Conservation (phyloP, 2,113 vertebrate genomes). For the Strix aluco region DNA sequence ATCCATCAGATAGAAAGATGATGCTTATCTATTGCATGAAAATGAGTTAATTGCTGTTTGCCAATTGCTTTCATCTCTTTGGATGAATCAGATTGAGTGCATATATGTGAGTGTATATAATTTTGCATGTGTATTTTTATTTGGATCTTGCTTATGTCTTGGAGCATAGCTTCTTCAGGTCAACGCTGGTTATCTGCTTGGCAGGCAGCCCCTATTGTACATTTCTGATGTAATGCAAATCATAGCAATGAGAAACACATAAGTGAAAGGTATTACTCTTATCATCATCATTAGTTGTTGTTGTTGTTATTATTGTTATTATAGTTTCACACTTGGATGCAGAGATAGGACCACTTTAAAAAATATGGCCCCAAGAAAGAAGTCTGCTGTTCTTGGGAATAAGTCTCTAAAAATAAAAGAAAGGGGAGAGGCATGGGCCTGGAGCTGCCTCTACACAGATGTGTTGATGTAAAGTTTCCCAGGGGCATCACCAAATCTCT, state of each 20-base stretch:
- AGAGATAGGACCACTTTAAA: slow-evolving; percentile 65
- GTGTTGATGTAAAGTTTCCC: not conserved
- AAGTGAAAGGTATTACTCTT: slow-evolving; percentile 60
- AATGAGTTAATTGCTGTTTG: slow-evolving; percentile 68
- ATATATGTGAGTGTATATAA: slow-evolving; percentile 50
- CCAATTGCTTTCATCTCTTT: slow-evolving; percentile 67
- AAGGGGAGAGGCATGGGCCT: slow-evolving; percentile 8
- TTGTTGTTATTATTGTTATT: slow-evolving; percentile 42
- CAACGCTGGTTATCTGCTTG: slow-evolving; percentile 64
- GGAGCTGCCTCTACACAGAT: not conserved
- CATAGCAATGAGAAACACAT: slow-evolving; percentile 35
- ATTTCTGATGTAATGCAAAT: slow-evolving; percentile 64
- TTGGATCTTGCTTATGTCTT: slow-evolving; percentile 55
- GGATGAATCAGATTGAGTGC: slow-evolving; percentile 60
- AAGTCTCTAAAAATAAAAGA: slow-evolving; percentile 25
- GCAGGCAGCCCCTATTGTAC: slow-evolving; percentile 41
- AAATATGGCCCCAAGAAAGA: slow-evolving; percentile 62
- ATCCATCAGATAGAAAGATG: slow-evolving; percentile 63
- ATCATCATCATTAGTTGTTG: slow-evolving; percentile 51
- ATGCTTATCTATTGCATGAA: slow-evolving; percentile 66
- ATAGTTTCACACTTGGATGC: slow-evolving; percentile 23
- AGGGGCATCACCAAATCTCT: not conserved
- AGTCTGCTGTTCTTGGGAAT: not conserved
- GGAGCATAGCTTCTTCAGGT: slow-evolving; percentile 57
- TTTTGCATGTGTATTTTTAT: slow-evolving; percentile 56